Base-by-base conservation (phyloP, 2,797 vertebrate genomes). In the Gorsachius magnificus region DNA sequence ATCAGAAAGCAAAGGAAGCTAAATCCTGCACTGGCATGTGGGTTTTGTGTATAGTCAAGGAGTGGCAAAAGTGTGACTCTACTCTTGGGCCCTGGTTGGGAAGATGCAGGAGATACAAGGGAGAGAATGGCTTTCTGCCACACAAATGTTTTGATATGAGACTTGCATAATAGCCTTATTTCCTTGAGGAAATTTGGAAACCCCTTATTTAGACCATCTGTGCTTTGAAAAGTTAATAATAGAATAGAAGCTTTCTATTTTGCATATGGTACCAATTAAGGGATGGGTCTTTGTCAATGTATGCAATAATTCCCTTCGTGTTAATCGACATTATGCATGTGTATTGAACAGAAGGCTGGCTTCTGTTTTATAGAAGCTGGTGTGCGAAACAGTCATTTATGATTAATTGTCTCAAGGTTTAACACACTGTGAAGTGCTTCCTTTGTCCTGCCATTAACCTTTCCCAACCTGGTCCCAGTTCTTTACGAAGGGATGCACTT, bases 181-280 rank as follows among this genome's bases (percentile, higher is more conserved):
- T 90, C 74, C 77, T 77, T 85, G 48, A 93, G 81, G 53, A 92
- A 71, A 43, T 78, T 54, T 91, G 46, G 68, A 85, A 94, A 43
- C 48, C 1, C 6, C 33, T 83, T 93, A 64, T 92, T 92, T 83
- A 85, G 57, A 72, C 65, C 78, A 94, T 84, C 90, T 92, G 20
- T 94, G 53, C 56, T 2, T 45, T 93, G 48, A 78, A 82, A 92
- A 87, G 72, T 61, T 91, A 66, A 41, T 89, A 90, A 88, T 85
- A 51, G 93, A 93, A 86, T 45, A 65, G 46, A 83, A 75, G 20
- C 43, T 84, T 89, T 90, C 25, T 81, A 18, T 92, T 95, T 95
- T 95, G 61, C 61, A 53, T 92, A 20, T 81, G 78, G 46, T 58
- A 85, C 24, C 38, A 60, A 29, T 92, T 81, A 85, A 90, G 65